Conservation (phyloP, 2,888 invertebrate species). For the Hydraecia micacea region DNA sequence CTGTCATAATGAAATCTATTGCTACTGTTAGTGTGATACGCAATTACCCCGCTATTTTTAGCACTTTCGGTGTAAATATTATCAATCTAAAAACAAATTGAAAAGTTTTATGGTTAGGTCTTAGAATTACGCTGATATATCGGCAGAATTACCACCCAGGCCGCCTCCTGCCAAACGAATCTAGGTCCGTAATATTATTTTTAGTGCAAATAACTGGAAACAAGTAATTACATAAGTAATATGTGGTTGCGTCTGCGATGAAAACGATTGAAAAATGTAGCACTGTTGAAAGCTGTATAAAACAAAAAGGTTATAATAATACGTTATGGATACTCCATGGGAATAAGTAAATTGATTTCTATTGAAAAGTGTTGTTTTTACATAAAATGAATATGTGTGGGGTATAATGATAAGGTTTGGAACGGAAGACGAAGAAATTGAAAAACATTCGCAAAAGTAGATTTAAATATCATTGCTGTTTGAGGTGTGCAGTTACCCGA, state of each 20-base stretch:
- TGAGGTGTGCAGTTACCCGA: not conserved
- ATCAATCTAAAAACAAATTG: not conserved
- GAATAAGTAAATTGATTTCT: constrained; percentile 50
- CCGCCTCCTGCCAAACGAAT: constrained; percentile 18
- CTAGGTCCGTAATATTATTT: constrained; percentile 32
- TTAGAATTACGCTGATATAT: not conserved
- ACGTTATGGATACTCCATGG: constrained; percentile 46
- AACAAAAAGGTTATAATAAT: constrained; percentile 52
- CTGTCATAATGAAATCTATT: too few relatives aligned
- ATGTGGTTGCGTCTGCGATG: constrained; percentile 36
- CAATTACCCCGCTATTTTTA: not conserved
- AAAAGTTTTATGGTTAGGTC: not conserved
- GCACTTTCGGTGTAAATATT: not conserved
- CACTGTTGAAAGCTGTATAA: constrained; percentile 54
- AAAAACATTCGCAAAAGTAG: constrained; percentile 13
- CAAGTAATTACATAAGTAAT: constrained; percentile 57
- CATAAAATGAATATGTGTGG: constrained; percentile 7
- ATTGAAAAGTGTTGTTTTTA: constrained; percentile 51
- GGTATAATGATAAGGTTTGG: constrained; percentile 28
- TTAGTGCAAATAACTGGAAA: constrained; percentile 49
- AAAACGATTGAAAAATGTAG: constrained; percentile 45
- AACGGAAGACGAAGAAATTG: constrained; percentile 33
- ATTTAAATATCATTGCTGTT: constrained; percentile 13
- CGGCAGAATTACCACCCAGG: not conserved
- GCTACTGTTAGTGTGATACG: too few relatives aligned